Conservation (phyloP, 2,797 vertebrate genomes). For the Scyliorhinus canicula region DNA sequence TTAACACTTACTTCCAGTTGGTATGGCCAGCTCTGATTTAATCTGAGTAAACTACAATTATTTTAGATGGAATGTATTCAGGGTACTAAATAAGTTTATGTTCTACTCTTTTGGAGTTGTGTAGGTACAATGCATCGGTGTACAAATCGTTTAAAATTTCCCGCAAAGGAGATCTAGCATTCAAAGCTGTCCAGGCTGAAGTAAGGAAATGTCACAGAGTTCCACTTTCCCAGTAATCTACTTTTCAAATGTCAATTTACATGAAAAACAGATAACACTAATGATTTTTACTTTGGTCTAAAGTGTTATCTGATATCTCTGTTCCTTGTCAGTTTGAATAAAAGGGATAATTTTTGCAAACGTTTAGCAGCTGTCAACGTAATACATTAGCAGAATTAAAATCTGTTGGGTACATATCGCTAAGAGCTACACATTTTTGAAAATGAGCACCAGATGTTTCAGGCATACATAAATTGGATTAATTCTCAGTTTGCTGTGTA, state of each 20-base stretch:
- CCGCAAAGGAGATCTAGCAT: neutral
- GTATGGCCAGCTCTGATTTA: neutral
- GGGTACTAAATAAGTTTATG: too few species aligned
- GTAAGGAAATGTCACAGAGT: neutral
- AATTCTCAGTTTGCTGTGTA: conserved; percentile 10
- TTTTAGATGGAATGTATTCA: neutral
- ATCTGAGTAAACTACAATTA: neutral
- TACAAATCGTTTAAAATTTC: neutral
- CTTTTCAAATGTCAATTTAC: conserved; percentile 30
- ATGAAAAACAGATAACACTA: conserved; percentile 26
- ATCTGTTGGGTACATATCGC: conserved; percentile 43
- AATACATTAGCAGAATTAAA: conserved; percentile 51
- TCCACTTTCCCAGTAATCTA: conserved; percentile 13
- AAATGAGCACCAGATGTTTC: conserved; percentile 27
- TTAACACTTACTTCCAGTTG: neutral
- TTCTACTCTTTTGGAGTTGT: neutral
- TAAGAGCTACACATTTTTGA: conserved; percentile 42
- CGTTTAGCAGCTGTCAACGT: conserved; percentile 51
- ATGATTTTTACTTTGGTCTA: conserved; percentile 35
- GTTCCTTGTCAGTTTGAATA: conserved; percentile 36
- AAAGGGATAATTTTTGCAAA: conserved; percentile 46
- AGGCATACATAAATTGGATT: neutral
- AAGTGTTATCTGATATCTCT: conserved; percentile 37
- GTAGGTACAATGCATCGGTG: neutral
- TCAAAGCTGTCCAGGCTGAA: neutral